Percentiles rank a stretch among this genome's conserved stretches.
These are phyloP conservation scores for Cerastis rubricosa DNA, from an alignment of 2,888 invertebrate genomes.

Conservation along the genomic window DNA sequence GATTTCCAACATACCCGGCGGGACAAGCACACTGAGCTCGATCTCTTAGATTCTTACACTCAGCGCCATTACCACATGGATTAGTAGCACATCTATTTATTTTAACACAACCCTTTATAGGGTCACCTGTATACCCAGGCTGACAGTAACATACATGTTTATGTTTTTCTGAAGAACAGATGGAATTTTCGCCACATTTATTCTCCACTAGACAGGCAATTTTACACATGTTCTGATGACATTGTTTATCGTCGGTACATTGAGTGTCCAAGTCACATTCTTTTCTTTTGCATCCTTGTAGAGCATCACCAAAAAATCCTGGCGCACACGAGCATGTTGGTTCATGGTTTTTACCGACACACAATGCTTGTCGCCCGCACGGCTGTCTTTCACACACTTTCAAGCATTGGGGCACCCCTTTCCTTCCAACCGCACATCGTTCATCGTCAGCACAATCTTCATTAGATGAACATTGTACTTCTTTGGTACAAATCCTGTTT, in stretches of 20 bases:
- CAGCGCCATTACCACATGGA: conserved; percentile 95
- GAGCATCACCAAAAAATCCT: conserved; percentile 95
- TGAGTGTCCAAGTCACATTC: conserved; percentile 94
- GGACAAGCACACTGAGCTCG: conserved; percentile 95
- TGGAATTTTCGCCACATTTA: conserved; percentile 95
- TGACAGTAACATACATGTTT: conserved; percentile 94
- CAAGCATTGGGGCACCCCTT: conserved; percentile 94
- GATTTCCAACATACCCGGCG: conserved; percentile 95
- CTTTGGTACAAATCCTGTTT: conserved; percentile 96
- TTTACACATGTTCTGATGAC: conserved; percentile 95
- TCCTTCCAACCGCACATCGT: conserved; percentile 92
- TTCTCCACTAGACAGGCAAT: conserved; percentile 96
- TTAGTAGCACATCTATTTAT: conserved; percentile 95
- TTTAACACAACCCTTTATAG: conserved; percentile 92
- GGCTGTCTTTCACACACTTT: conserved; percentile 94
- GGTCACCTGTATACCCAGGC: conserved; percentile 96
- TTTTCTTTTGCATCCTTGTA: conserved; percentile 94
- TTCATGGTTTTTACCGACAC: conserved; percentile 93
- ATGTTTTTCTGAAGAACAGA: conserved; percentile 96
- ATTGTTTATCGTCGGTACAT: conserved; percentile 95
- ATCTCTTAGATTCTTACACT: conserved; percentile 95
- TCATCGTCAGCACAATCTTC: conserved; percentile 94
- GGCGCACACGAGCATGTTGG: conserved; percentile 94
- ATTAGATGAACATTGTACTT: conserved; percentile 93
- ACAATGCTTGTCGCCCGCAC: conserved; percentile 96